These are phyloP conservation scores for Portevinia maculata DNA, from an alignment of 2,888 invertebrate species.

Conservation along the genomic window DNA sequence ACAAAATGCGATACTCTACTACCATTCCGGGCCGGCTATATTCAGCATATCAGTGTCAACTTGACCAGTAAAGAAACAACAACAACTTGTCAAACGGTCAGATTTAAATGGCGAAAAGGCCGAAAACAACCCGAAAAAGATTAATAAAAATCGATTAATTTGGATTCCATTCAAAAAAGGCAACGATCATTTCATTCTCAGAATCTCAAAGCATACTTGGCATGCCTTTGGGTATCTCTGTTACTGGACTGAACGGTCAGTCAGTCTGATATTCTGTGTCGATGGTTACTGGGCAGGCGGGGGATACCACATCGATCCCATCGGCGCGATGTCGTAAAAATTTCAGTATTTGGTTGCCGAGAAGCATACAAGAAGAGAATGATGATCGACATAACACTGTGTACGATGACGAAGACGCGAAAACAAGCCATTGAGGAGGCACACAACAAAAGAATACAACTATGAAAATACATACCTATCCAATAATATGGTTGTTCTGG, in stretches of 20 bases:
- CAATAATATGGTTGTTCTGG: conserved; percentile 5
- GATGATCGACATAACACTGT: conserved; percentile 19
- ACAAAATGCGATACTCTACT: not conserved
- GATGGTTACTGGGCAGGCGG: conserved; percentile 12
- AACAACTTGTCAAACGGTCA: conserved; percentile 37
- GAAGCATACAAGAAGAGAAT: conserved; percentile 16
- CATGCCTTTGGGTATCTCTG: conserved; percentile 44
- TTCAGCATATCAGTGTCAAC: conserved; percentile 15
- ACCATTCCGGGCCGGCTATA: not conserved
- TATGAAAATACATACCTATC: conserved; percentile 34
- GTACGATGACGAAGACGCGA: conserved; percentile 16
- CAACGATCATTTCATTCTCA: conserved; percentile 68
- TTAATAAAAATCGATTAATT: conserved; percentile 74
- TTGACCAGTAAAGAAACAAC: conserved; percentile 10
- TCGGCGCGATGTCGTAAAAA: conserved; percentile 50
- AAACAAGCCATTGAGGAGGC: conserved; percentile 14
- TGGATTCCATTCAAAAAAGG: conserved; percentile 72
- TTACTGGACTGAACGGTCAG: not conserved
- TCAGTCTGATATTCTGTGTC: not conserved
- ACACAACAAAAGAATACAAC: conserved; percentile 41
- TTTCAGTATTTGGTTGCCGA: conserved; percentile 10
- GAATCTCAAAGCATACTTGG: conserved; percentile 65
- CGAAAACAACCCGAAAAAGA: conserved; percentile 60
- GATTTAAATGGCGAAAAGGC: conserved; percentile 36
- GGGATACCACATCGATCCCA: not conserved